Percentiles rank a stretch among this genome's conserved stretches.
These are phyloP conservation scores for Naja naja DNA, from an alignment of 2,113 vertebrate genomes.

Conservation along the genomic window DNA sequence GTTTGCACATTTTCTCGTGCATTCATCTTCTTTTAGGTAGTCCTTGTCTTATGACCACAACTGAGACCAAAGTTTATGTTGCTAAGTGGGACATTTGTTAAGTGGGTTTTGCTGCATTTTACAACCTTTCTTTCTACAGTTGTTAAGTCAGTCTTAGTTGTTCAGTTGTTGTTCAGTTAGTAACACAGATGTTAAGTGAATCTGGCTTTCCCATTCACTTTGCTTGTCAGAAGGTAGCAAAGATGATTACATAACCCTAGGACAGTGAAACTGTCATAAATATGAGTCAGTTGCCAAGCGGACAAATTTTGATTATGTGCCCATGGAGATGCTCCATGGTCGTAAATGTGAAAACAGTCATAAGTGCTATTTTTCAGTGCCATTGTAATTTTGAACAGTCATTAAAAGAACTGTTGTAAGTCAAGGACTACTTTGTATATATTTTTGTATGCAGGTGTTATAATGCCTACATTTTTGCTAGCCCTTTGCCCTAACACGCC, in stretches of 20 bases:
- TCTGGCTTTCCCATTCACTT: background rate
- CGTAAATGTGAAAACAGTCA: too few species aligned
- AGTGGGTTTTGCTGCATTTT: background rate
- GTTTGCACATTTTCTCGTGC: background rate
- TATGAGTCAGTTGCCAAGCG: too few species aligned
- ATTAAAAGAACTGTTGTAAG: too few species aligned
- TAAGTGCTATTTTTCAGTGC: too few species aligned
- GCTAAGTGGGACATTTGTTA: background rate
- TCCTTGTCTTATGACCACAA: background rate
- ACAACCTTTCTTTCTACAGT: background rate
- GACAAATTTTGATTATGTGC: too few species aligned
- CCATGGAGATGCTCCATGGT: too few species aligned
- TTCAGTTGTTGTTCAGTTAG: background rate
- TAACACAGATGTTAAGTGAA: background rate
- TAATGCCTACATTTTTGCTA: background rate
- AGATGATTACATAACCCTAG: background rate
- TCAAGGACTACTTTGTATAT: background rate
- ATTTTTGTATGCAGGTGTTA: background rate
- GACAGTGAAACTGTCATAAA: too few species aligned
- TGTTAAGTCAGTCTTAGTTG: background rate
- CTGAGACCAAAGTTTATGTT: background rate
- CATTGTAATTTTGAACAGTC: too few species aligned
- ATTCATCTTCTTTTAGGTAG: background rate
- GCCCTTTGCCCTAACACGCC: background rate
- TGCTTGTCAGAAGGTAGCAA: background rate